Evolutionary conservation across 2,888 invertebrate species (phyloP).

Genomic region (Periphyllus acericola): DNA sequence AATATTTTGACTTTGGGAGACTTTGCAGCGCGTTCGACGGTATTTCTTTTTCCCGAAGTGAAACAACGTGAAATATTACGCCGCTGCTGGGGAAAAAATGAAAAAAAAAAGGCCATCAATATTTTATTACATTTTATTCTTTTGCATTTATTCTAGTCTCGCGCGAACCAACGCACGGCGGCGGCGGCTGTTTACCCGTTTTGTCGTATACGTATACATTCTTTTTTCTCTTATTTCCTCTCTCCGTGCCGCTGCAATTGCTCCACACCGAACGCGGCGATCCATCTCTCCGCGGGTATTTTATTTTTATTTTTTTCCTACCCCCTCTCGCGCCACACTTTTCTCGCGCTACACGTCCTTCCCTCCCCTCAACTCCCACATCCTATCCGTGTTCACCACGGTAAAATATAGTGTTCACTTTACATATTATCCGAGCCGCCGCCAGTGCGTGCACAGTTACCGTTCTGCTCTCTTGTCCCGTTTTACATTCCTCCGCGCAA

Average conservation of each 20-base stretch:
- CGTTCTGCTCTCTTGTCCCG: neutral
- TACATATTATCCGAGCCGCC: neutral
- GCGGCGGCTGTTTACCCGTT: constrained; percentile 1
- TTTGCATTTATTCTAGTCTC: constrained; percentile 19
- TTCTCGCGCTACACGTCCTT: neutral
- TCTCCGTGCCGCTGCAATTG: neutral
- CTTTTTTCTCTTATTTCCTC: constrained; percentile 2
- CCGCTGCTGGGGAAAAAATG: neutral
- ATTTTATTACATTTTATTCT: constrained; percentile 54
- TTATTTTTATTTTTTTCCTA: neutral
- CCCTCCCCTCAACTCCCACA: too few relatives aligned
- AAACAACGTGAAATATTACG: constrained; percentile 43
- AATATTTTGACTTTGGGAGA: constrained; percentile 20
- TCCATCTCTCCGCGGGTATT: neutral
- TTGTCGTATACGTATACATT: neutral
- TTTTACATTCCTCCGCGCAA: neutral
- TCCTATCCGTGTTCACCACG: neutral
- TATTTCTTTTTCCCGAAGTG: neutral
- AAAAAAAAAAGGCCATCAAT: constrained; percentile 38
- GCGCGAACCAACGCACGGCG: too few relatives aligned
- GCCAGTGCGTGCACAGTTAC: neutral
- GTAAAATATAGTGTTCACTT: constrained; percentile 2
- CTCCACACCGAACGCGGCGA: neutral
- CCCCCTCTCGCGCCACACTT: neutral
- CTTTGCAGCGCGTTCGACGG: constrained; percentile 11